Percentiles rank a stretch among this genome's conserved stretches.
These are phyloP conservation scores for Aproaerema taeniolella DNA, from an alignment of 2,888 invertebrate genomes.

Conservation along the genomic window DNA sequence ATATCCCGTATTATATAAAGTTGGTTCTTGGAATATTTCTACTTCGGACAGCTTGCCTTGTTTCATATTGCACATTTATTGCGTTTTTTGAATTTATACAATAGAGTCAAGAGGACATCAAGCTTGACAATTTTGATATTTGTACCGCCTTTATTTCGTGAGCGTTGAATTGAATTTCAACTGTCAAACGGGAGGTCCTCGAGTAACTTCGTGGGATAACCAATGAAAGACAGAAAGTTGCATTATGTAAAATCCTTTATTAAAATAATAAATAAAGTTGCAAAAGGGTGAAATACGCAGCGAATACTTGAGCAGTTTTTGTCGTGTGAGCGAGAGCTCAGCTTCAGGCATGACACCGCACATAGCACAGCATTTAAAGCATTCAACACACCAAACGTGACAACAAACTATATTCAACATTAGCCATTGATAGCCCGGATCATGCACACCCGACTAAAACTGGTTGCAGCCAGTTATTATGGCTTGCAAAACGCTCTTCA, in stretches of 20 bases:
- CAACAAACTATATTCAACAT: slow-evolving; percentile 39
- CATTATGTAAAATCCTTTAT: slow-evolving; percentile 65
- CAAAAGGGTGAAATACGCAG: slow-evolving; percentile 63
- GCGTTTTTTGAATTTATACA: too few relatives aligned
- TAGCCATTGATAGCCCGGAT: slow-evolving; percentile 17
- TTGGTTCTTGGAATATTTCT: too few relatives aligned
- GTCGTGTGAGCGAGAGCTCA: slow-evolving; percentile 28
- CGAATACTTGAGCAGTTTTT: slow-evolving; percentile 53
- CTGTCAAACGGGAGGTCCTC: too few relatives aligned
- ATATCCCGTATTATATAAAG: too few relatives aligned
- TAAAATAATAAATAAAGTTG: slow-evolving; percentile 73
- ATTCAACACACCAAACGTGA: slow-evolving; percentile 44
- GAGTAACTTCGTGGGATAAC: too few relatives aligned
- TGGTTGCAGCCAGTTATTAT: slow-evolving; percentile 32
- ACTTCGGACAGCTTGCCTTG: too few relatives aligned
- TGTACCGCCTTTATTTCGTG: too few relatives aligned
- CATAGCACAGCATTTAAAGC: slow-evolving; percentile 53
- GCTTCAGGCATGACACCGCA: slow-evolving; percentile 39
- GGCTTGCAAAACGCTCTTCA: too few relatives aligned
- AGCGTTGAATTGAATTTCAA: too few relatives aligned
- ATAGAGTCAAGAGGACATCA: too few relatives aligned
- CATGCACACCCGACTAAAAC: slow-evolving; percentile 18
- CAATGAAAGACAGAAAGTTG: background rate
- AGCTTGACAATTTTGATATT: too few relatives aligned
- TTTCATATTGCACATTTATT: too few relatives aligned